Percentiles rank a stretch among this genome's conserved stretches.
These are phyloP conservation scores for Natator depressus DNA, from an alignment of 2,113 vertebrate genomes.

Conservation along the genomic window DNA sequence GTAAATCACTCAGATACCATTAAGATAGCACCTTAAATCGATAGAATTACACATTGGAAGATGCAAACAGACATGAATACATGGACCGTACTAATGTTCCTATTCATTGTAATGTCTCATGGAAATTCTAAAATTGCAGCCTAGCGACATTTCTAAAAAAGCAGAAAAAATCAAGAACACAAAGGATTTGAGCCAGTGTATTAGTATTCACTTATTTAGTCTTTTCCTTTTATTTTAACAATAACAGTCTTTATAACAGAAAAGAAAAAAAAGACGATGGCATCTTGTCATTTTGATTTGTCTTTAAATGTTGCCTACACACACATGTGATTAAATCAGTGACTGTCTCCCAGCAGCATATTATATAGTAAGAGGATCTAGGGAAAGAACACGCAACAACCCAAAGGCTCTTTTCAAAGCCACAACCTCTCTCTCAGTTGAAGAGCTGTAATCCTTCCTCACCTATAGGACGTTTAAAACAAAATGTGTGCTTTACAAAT, in stretches of 20 bases:
- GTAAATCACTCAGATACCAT: slow-evolving; percentile 8
- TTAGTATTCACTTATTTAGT: not conserved
- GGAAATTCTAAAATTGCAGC: not conserved
- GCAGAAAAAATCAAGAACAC: not conserved
- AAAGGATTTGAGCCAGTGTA: not conserved
- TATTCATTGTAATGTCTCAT: not conserved
- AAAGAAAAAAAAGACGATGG: not conserved
- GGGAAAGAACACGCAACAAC: not conserved
- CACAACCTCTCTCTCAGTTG: not conserved
- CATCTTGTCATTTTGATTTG: not conserved
- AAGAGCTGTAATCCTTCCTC: not conserved
- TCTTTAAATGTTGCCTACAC: not conserved
- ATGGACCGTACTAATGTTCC: not conserved
- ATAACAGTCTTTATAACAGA: not conserved
- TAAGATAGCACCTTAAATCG: not conserved
- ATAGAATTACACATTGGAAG: not conserved
- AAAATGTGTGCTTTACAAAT: not conserved
- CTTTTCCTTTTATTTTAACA: not conserved
- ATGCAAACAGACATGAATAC: not conserved
- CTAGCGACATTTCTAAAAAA: not conserved
- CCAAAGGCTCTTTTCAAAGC: not conserved
- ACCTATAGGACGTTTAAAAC: not conserved
- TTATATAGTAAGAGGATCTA: not conserved
- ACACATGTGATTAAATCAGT: not conserved
- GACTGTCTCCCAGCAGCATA: not conserved